Conservation (phyloP, 2,797 vertebrate genomes). For the Myripristis murdjan region DNA sequence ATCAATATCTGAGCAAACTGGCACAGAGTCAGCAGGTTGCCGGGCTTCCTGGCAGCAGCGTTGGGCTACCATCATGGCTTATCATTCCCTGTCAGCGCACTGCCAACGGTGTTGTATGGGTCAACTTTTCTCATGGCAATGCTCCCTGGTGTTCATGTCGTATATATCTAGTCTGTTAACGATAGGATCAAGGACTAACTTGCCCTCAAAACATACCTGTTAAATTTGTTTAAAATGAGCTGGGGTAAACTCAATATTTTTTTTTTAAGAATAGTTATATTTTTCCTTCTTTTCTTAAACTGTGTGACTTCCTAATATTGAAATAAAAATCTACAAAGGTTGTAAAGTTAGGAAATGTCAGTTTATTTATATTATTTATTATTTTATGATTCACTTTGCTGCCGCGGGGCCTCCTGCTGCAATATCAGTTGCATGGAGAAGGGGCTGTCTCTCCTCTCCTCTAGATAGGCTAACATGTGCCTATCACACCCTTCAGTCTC, state of each 20-base stretch:
- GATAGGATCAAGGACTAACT: constrained; percentile 19
- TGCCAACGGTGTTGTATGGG: constrained; percentile 70
- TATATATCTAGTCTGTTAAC: too few relatives aligned
- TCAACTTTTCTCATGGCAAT: constrained; percentile 62
- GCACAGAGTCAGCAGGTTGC: constrained; percentile 69
- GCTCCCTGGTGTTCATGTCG: constrained; percentile 9
- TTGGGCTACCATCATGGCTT: constrained; percentile 72
- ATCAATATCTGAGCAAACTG: constrained; percentile 78
- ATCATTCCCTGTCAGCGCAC: constrained; percentile 72
- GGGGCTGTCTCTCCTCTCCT: constrained; percentile 15
- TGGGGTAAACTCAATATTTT: too few relatives aligned
- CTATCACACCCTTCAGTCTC: constrained; percentile 52
- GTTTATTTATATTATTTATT: too few relatives aligned
- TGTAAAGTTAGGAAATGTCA: not conserved
- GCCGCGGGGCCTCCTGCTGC: not conserved
- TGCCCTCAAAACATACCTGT: too few relatives aligned
- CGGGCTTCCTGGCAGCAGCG: constrained; percentile 71
- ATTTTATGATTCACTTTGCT: too few relatives aligned
- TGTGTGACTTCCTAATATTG: too few relatives aligned
- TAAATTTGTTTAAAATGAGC: too few relatives aligned
- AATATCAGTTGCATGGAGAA: not conserved
- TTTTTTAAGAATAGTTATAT: too few relatives aligned
- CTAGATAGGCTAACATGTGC: constrained; percentile 45
- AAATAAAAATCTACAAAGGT: too few relatives aligned
- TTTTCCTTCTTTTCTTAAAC: not conserved